Evolutionary conservation across 2,113 vertebrate genomes (phyloP).

Genomic region (Caracal caracal): DNA sequence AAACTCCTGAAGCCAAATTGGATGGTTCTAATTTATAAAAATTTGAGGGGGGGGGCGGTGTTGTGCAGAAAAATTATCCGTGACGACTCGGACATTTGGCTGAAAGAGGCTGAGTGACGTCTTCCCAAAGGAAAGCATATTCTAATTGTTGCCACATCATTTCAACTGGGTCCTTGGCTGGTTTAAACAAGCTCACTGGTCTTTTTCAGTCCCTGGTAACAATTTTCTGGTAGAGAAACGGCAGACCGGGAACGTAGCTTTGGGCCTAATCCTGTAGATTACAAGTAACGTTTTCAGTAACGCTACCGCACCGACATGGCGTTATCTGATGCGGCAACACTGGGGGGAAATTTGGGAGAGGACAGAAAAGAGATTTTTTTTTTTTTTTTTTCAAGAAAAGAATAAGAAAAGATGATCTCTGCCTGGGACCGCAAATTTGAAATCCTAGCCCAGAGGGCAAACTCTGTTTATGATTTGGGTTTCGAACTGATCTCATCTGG

Average conservation of each 20-base stretch:
- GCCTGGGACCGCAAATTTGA: not conserved
- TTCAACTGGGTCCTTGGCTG: not conserved
- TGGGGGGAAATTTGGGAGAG: not conserved
- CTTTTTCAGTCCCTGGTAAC: conserved; percentile 51
- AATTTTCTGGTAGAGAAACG: conserved; percentile 57
- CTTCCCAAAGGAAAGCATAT: conserved; percentile 47
- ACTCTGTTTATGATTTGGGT: not conserved
- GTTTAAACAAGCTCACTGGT: conserved; percentile 3
- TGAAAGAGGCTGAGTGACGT: not conserved
- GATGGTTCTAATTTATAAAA: conserved; percentile 48
- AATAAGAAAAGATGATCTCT: not conserved
- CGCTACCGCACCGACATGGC: not conserved
- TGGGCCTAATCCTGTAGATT: conserved; percentile 56
- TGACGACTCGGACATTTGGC: not conserved
- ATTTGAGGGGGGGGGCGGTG: not conserved
- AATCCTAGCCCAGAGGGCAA: not conserved
- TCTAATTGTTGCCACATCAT: conserved; percentile 36
- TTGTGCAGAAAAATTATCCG: not conserved
- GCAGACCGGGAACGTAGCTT: conserved; percentile 14
- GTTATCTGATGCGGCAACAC: not conserved
- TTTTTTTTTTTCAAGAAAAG: not conserved
- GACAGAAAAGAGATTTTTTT: not conserved
- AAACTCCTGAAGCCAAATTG: not conserved
- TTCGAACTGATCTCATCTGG: not conserved
- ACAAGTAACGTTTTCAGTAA: conserved; percentile 31